A percentile compares a stretch with the other conserved stretches of the same genome.
Evolutionary conservation across 2,888 invertebrate species (phyloP).

Genomic region (Taenaris catops): DNA sequence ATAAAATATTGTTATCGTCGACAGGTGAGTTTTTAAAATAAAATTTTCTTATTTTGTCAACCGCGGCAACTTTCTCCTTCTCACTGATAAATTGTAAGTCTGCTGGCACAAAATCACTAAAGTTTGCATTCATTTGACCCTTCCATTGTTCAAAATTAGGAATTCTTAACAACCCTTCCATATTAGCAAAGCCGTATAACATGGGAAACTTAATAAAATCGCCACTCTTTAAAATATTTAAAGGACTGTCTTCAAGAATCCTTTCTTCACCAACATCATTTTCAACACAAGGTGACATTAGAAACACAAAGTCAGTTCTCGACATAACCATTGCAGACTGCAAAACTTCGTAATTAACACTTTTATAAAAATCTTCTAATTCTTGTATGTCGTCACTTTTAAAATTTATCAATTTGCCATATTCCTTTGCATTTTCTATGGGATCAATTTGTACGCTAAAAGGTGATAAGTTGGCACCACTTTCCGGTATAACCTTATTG

Average conservation of each 20-base stretch:
- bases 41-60: conserved; percentile 32
- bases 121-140: conserved; percentile 41
- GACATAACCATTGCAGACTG: conserved; percentile 24
- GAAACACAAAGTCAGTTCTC: conserved; percentile 27
- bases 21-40: conserved; percentile 38
- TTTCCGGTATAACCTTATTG: conserved; percentile 30
- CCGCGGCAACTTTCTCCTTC: conserved; percentile 34
- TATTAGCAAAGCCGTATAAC: conserved; percentile 37
- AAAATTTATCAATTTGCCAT: conserved; percentile 30
- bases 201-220: conserved; percentile 35
- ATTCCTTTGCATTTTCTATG: conserved; percentile 28
- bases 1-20: conserved; percentile 23
- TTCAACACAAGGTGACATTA: conserved; percentile 33
- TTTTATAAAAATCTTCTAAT: conserved; percentile 42
- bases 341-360: conserved; percentile 30
- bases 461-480: conserved; percentile 27
- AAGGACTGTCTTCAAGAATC: conserved; percentile 39
- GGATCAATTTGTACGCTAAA: conserved; percentile 31
- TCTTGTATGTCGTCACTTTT: conserved; percentile 30
- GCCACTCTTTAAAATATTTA: conserved; percentile 33
- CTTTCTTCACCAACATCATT: conserved; percentile 25
- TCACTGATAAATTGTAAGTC: conserved; percentile 38
- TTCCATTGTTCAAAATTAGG: conserved; percentile 34
- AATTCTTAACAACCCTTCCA: conserved; percentile 37
- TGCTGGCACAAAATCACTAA: conserved; percentile 44